A percentile compares a stretch with the other conserved stretches of the same genome.
phyloP scores from a whole-genome alignment of 1,140 invertebrate genomes.

The Gryon sp. region DNA sequence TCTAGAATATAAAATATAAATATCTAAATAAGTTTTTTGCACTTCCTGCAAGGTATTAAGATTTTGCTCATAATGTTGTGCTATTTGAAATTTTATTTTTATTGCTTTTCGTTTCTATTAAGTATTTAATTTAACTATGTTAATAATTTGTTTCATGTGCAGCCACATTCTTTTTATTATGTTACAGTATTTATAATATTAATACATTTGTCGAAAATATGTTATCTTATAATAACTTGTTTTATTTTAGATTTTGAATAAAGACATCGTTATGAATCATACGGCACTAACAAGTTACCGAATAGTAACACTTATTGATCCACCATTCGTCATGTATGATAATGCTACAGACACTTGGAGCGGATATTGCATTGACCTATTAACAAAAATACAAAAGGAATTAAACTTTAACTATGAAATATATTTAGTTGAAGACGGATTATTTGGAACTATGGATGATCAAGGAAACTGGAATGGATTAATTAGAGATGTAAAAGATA shows the following conservation, averaged over 20 bases:
- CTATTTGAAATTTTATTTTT: no score
- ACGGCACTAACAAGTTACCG: slow-evolving; percentile 89
- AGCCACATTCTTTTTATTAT: no score
- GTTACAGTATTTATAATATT: no score
- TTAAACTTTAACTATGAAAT: slow-evolving; percentile 95
- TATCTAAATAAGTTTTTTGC: no score
- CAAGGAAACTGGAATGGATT: slow-evolving; percentile 95
- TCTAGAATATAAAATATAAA: no score
- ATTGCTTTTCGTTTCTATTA: no score
- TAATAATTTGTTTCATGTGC: no score
- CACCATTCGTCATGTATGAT: slow-evolving; percentile 91
- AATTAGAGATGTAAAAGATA: slow-evolving; percentile 93
- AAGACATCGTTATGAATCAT: slow-evolving; percentile 85
- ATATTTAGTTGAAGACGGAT: slow-evolving; percentile 86
- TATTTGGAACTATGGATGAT: slow-evolving; percentile 92
- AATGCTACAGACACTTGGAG: slow-evolving; percentile 84
- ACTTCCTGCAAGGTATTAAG: no score
- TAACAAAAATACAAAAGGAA: slow-evolving; percentile 90
- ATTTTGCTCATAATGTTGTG: no score
- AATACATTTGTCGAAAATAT: no score
- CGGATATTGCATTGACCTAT: slow-evolving; percentile 96
- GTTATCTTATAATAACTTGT: no score
- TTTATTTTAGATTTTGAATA: slow-evolving; percentile 80
- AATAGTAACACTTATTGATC: slow-evolving; percentile 89
- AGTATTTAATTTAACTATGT: no score